Evolutionary conservation across 2,888 invertebrate genomes (phyloP), one percentile per base, ranked within the genome.

Genomic region (Pecten maximus): DNA sequence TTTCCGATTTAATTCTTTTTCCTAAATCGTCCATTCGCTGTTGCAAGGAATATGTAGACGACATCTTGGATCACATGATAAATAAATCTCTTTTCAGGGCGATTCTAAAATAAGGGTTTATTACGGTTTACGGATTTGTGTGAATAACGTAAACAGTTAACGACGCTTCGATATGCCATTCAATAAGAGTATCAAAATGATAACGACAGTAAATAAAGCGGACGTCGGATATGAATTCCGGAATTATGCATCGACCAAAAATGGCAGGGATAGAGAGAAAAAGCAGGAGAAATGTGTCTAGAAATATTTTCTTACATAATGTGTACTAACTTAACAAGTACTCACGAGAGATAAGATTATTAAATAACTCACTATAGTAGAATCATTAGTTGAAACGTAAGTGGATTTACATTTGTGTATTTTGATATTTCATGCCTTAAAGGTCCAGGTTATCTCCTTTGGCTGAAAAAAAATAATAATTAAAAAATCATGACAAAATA

Each of bases 1-100:
- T 98, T 97, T 97, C 98, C 96, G 97, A 98, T 97, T 98, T 98
- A 95, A 98, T 97, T 96, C 98, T 98, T 96, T 98, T 98, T 97
- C 98, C 98, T 97, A 99, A 97, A 96, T 98, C 98, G 97, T 98
- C 98, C 96, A 99, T 97, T 97, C 98, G 98, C 96, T 98, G 98
- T 97, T 98, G 98, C 97, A 98, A 97, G 97, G 97, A 98, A 87
- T 94, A 98, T 88, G 94, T 94, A 54, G 95, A 93, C 93, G 95
- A 95, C 96, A 95, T 95, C 91, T 95, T 95, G 92, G 91, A 92
- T 93, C 93, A 93, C 93, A 93, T 93, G 93, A 94, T 74, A 74
- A 74, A 74, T 74, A 74, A 74, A 74, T 74, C 74, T 74, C 74
- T 74, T 74, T 74, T 74, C 74, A 74, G 35, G 74, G 74, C 35